These are phyloP conservation scores for Diprion similis DNA, from an alignment of 1,140 invertebrate genomes.

Conservation along the genomic window DNA sequence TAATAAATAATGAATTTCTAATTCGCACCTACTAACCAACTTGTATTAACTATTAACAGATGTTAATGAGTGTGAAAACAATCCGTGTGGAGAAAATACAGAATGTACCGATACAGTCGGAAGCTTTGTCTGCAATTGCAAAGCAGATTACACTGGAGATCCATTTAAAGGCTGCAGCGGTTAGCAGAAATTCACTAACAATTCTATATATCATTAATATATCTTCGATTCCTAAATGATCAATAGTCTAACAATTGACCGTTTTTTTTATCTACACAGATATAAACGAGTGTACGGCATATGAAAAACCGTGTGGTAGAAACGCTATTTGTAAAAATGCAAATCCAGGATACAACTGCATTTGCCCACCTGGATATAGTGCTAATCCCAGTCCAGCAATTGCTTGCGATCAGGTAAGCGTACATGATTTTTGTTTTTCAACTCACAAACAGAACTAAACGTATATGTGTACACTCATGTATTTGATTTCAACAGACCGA, in stretches of 20 bases:
- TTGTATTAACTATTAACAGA: constrained; percentile 67
- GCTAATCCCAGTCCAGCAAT: constrained; percentile 82
- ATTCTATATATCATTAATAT: constrained; percentile 21
- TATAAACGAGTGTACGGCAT: constrained; percentile 86
- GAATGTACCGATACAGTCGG: constrained; percentile 87
- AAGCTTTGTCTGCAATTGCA: constrained; percentile 84
- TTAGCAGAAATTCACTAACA: constrained; percentile 50
- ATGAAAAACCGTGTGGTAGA: constrained; percentile 83
- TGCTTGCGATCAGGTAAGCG: constrained; percentile 81
- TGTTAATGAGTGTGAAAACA: constrained; percentile 87
- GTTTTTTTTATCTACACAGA: constrained; percentile 63
- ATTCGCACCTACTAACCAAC: constrained; percentile 35
- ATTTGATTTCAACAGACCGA: constrained; percentile 69
- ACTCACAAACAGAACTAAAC: no score
- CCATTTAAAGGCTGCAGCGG: constrained; percentile 79
- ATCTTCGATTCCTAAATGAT: neutral
- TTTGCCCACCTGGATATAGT: constrained; percentile 88
- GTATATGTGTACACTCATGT: no score
- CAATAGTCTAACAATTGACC: constrained; percentile 9
- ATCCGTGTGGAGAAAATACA: constrained; percentile 85
- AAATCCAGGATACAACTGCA: constrained; percentile 84
- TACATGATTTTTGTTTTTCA: no score
- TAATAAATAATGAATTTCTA: constrained; percentile 38
- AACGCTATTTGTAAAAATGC: constrained; percentile 90
- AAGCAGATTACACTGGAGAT: constrained; percentile 84